Conservation (phyloP, 2,888 invertebrate genomes). For the Lithophane semibrunnea region DNA sequence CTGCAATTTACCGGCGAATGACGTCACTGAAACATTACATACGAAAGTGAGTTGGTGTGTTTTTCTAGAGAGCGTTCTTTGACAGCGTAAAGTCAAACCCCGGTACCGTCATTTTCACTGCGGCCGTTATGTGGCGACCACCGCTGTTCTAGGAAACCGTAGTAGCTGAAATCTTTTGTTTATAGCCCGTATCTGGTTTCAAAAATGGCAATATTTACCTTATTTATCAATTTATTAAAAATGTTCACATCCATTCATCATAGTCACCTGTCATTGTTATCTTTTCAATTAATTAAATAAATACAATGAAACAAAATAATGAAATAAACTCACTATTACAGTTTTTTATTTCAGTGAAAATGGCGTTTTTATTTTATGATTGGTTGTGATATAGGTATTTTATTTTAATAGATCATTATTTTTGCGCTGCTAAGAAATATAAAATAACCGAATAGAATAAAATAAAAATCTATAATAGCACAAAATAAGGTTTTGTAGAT, state of each 20-base stretch:
- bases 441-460: neutral
- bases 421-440: neutral
- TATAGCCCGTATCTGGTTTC: neutral
- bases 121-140: neutral
- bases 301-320: neutral
- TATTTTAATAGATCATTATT: neutral
- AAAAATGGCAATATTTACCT: neutral
- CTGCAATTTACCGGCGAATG: neutral
- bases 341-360: neutral
- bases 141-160: neutral
- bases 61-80: neutral
- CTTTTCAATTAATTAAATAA: slow-evolving; percentile 4
- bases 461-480: neutral
- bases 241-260: slow-evolving; percentile 12
- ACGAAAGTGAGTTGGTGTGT: neutral
- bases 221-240: slow-evolving; percentile 5
- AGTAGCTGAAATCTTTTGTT: no score
- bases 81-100: no score
- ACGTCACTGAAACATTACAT: neutral
- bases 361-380: slow-evolving; percentile 9
- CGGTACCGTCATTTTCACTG: neutral
- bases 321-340: neutral
- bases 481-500: neutral
- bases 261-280: neutral
- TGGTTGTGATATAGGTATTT: neutral